A percentile compares a stretch with the other conserved stretches of the same genome.
phyloP scores from a whole-genome alignment of 2,797 vertebrate species.

The Amphiprion clarkii region DNA sequence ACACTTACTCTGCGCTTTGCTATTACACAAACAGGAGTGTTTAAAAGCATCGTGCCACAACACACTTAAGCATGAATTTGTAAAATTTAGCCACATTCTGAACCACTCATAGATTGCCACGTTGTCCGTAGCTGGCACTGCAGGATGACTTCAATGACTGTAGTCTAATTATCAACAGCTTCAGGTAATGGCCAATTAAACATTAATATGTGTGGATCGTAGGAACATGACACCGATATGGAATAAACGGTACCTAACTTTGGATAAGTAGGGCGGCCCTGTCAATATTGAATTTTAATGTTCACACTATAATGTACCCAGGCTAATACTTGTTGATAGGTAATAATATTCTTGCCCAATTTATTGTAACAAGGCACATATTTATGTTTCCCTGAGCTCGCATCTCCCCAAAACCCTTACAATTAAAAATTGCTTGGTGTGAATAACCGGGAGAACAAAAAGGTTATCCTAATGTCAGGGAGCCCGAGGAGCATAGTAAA shows the following conservation, averaged over 20 bases:
- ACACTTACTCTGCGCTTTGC: conserved; percentile 1
- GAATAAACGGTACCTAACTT: conserved; percentile 15
- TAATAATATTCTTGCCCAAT: conserved; percentile 17
- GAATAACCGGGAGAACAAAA: conserved; percentile 47
- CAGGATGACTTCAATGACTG: conserved; percentile 39
- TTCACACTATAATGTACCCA: conserved; percentile 23
- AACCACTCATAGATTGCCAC: background rate
- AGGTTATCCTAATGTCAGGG: conserved; percentile 49
- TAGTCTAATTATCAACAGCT: conserved; percentile 48
- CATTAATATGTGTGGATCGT: conserved; percentile 51
- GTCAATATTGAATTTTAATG: conserved; percentile 12
- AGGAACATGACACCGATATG: conserved; percentile 37
- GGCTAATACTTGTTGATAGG: background rate
- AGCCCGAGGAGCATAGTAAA: conserved; percentile 49
- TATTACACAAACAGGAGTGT: background rate
- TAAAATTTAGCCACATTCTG: conserved; percentile 32
- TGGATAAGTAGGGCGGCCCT: conserved; percentile 2
- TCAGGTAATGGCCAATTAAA: conserved; percentile 53
- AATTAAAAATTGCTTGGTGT: conserved; percentile 39
- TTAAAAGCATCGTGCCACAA: conserved; percentile 33
- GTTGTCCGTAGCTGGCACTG: conserved; percentile 39
- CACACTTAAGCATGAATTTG: conserved; percentile 42
- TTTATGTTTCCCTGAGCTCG: conserved; percentile 8
- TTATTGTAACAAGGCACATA: conserved; percentile 18
- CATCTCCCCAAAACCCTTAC: background rate